These are phyloP conservation scores for Odontophorus gujanensis DNA, from an alignment of 2,113 vertebrate species.

Conservation along the genomic window DNA sequence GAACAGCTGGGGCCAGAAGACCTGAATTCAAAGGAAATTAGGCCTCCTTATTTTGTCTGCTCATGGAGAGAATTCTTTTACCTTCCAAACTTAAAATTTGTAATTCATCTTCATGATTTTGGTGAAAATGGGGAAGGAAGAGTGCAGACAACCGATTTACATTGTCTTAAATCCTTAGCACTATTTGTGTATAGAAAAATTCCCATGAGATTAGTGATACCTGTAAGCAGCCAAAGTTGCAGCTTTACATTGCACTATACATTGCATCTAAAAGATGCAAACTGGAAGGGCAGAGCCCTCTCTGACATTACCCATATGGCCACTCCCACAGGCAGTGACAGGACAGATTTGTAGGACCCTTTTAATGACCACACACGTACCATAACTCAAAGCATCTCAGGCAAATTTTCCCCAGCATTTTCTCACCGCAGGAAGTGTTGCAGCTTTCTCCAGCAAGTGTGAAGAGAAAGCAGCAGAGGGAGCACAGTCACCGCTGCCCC, in stretches of 20 bases:
- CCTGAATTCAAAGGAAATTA: neutral
- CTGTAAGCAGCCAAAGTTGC: neutral
- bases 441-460: neutral
- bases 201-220: neutral
- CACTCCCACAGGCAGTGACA: rapidly evolving
- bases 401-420: neutral
- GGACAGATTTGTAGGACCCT: neutral
- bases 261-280: rapidly evolving
- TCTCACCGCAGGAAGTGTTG: neutral
- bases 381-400: neutral
- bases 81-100: neutral
- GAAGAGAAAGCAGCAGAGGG: neutral
- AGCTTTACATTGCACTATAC: neutral
- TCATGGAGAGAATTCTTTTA: neutral
- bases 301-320: neutral
- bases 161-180: neutral
- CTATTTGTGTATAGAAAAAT: neutral
- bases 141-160: neutral
- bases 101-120: neutral
- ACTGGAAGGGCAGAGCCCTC: neutral
- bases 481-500: neutral
- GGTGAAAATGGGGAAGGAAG: neutral
- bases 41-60: neutral
- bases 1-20: neutral
- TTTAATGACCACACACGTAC: neutral